phyloP scores from a whole-genome alignment of 2,888 invertebrate species.

The Anarsia innoxiella region DNA sequence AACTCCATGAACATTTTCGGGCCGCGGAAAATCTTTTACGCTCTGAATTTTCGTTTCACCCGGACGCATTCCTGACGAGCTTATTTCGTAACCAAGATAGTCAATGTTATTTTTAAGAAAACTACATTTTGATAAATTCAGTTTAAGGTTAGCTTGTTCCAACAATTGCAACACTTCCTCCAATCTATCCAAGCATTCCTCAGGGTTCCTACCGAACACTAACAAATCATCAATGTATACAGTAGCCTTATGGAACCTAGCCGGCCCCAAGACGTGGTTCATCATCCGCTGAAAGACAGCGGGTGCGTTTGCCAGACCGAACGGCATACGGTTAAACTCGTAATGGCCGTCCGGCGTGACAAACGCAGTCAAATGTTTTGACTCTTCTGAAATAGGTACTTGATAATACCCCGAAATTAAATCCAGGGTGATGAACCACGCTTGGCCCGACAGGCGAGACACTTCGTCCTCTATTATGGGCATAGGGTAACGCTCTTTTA shows the following conservation, averaged over 20 bases:
- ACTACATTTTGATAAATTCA: background rate
- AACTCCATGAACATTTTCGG: too few relatives aligned
- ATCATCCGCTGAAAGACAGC: constrained; percentile 29
- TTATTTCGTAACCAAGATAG: background rate
- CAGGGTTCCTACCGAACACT: background rate
- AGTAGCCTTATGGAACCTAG: constrained; percentile 14
- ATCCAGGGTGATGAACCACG: constrained; percentile 18
- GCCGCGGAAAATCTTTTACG: too few relatives aligned
- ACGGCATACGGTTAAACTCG: constrained; percentile 39
- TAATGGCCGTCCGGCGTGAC: constrained; percentile 31
- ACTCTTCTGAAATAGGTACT: constrained; percentile 14
- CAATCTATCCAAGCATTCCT: background rate
- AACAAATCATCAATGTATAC: constrained; percentile 6
- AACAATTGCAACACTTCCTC: background rate
- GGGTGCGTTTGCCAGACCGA: constrained; percentile 35
- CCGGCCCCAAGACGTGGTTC: constrained; percentile 12
- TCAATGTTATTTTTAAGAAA: background rate
- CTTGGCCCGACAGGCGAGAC: constrained; percentile 15
- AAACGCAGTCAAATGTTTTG: constrained; percentile 29
- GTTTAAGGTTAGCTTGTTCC: background rate
- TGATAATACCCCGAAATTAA: constrained; percentile 16
- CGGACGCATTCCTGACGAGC: too few relatives aligned
- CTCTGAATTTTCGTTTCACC: too few relatives aligned
- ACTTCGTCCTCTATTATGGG: constrained; percentile 21
- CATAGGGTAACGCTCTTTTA: constrained; percentile 22